Evolutionary conservation across 2,888 invertebrate species (phyloP).

Genomic region (Yponomeuta sedellus): DNA sequence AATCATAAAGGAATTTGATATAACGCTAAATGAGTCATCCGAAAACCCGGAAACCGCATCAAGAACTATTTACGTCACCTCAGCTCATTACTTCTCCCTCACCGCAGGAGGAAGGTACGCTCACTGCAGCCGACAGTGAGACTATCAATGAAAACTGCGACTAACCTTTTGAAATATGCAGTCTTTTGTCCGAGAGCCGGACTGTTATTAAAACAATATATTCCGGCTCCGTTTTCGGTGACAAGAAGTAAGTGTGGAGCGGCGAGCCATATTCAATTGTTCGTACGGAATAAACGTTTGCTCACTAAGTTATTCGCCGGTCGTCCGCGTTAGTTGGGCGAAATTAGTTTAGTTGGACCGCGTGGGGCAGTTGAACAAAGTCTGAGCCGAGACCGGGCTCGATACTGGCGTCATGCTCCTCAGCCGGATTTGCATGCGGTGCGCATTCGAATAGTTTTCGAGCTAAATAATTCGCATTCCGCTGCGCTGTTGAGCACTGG

Average conservation of each 20-base stretch:
- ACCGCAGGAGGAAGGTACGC: no score
- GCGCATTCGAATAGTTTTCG: not conserved
- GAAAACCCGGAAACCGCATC: no score
- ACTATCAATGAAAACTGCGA: not conserved
- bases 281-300: conserved; percentile 35
- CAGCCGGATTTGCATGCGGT: not conserved
- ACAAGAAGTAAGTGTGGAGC: not conserved
- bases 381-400: not conserved
- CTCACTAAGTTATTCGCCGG: conserved; percentile 30
- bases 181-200: not conserved
- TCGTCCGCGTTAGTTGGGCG: conserved; percentile 38
- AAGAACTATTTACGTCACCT: no score
- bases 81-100: no score
- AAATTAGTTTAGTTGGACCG: conserved; percentile 56
- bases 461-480: not conserved
- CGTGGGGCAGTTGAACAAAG: not conserved
- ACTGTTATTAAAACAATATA: not conserved
- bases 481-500: not conserved
- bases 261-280: conserved; percentile 35
- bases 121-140: not conserved
- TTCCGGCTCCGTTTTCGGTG: not conserved
- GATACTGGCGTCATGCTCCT: not conserved
- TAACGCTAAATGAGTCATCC: no score
- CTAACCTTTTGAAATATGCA: not conserved
- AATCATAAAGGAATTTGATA: no score